phyloP scores from a whole-genome alignment of 2,113 vertebrate species.

The Chunga burmeisteri region DNA sequence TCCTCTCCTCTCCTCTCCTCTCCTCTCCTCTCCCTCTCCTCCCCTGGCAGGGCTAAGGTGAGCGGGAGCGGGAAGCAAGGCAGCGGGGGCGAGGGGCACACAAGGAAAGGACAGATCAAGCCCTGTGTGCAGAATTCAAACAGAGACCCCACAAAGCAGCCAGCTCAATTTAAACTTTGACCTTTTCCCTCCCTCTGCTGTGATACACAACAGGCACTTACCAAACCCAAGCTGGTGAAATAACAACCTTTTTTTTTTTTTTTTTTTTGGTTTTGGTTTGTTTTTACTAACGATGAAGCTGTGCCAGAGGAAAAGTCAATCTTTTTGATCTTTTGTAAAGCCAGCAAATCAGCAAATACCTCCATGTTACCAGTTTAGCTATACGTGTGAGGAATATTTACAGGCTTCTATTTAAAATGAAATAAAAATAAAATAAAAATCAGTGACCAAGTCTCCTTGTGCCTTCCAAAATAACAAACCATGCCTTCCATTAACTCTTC shows the following conservation, averaged over 20 bases:
- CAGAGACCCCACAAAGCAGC: not conserved
- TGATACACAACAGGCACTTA: slow-evolving; percentile 36
- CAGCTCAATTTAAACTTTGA: slow-evolving; percentile 36
- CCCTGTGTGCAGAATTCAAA: not conserved
- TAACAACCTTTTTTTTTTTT: not conserved
- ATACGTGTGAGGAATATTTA: slow-evolving; percentile 23
- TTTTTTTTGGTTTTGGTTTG: not conserved
- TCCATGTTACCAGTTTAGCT: not conserved
- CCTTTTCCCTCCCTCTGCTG: slow-evolving; percentile 34
- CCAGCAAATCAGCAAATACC: slow-evolving; percentile 42
- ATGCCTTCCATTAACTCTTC: not conserved
- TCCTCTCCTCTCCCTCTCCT: not conserved
- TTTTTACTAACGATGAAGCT: not conserved
- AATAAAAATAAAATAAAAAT: slow-evolving; percentile 17
- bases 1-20: too few relatives aligned
- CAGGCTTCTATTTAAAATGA: slow-evolving; percentile 19
- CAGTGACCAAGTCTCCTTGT: not conserved
- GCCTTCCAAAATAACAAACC: not conserved
- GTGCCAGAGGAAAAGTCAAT: slow-evolving; percentile 10
- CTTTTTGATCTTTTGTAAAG: slow-evolving; percentile 12
- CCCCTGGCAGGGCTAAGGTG: not conserved
- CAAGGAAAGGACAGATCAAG: not conserved
- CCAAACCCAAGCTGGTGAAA: slow-evolving; percentile 24
- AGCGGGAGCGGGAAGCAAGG: not conserved
- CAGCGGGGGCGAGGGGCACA: rapidly evolving